Base-by-base conservation (phyloP, 1,140 invertebrate species). In the Eurosta solidaginis region DNA sequence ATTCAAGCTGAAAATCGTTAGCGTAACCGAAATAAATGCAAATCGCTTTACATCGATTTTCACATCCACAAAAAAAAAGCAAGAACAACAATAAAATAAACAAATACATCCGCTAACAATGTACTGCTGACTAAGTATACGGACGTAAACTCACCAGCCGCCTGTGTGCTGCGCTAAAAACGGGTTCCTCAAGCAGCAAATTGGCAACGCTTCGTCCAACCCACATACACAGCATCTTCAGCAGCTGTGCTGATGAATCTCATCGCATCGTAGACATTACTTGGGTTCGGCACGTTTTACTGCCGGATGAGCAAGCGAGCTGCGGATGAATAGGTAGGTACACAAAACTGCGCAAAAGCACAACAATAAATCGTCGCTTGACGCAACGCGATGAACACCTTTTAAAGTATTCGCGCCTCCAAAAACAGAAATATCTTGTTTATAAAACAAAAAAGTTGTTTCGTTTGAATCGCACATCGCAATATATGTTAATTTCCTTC, bases 81-180 rank as follows among this genome's bases (percentile, higher is more conserved):
- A 68, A 47, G 40, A 47, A 27, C 36, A 12, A 47, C 22, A 73
- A 47, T 74, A 40, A 74, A 78, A 78, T 78, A 78, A 78, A 78
- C 77, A 78, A 78, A 52, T 47, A 78, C 77, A 78, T 78, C 77
- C 77, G 77, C 49, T 40, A 33, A 36, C 59, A n/a, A 47, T 0
- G 45, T 47, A 47, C 45, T n/a, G 45, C 45, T 47, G 45, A 4
- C 14, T 5, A n/a, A n/a, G n/a, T n/a, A 40, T 68, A 20, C 59
- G 59, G 59, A 68, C 33, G 59, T 68, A 20, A 40, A 68, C 20
- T 33, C 59, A 20, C 33, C 33, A n/a, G n/a, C n/a, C n/a, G n/a
- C n/a, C n/a, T n/a, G n/a, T n/a, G 59, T 20, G n/a, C 6, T 40
- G 59, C 22, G 22, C n/a, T 33, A 68, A 68, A 68, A 68, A 68